phyloP scores from a whole-genome alignment of 2,113 vertebrate genomes.

The Sprattus sprattus region DNA sequence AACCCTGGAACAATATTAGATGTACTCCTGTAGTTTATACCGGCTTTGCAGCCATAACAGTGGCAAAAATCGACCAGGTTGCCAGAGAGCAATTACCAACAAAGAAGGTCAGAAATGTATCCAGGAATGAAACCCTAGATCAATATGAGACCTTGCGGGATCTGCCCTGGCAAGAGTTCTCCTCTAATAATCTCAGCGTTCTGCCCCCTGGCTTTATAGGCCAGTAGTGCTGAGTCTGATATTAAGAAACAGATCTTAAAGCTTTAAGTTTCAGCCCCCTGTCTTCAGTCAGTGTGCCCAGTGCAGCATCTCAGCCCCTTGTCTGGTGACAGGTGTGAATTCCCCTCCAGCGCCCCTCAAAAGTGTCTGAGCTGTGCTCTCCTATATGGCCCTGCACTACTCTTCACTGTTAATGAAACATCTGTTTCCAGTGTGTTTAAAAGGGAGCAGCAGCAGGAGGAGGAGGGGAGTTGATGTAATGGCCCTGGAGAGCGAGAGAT shows the following conservation, averaged over 20 bases:
- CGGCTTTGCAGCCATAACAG: neutral
- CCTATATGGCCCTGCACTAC: neutral
- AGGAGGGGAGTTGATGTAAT: neutral
- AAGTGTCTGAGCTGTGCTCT: neutral
- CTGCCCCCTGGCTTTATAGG: neutral
- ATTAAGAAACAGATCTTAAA: neutral
- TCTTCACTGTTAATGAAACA: neutral
- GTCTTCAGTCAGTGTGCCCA: neutral
- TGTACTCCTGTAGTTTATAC: neutral
- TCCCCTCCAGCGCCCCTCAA: neutral
- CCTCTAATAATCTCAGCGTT: neutral
- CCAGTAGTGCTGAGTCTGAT: neutral
- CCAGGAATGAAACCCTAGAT: slow-evolving; percentile 3
- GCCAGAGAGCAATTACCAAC: neutral
- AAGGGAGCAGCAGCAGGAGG: neutral
- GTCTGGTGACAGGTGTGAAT: neutral
- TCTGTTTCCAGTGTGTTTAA: slow-evolving; percentile 12
- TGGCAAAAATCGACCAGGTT: neutral
- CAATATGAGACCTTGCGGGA: neutral
- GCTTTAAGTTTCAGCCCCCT: neutral
- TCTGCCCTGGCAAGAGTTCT: neutral
- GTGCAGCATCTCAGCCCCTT: neutral
- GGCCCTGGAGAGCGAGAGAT: neutral
- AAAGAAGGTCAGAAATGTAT: neutral
- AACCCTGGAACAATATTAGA: neutral